Evolutionary conservation across 2,888 invertebrate genomes (phyloP), one percentile per base, ranked within the genome.

Genomic region (Abrostola triplasia): DNA sequence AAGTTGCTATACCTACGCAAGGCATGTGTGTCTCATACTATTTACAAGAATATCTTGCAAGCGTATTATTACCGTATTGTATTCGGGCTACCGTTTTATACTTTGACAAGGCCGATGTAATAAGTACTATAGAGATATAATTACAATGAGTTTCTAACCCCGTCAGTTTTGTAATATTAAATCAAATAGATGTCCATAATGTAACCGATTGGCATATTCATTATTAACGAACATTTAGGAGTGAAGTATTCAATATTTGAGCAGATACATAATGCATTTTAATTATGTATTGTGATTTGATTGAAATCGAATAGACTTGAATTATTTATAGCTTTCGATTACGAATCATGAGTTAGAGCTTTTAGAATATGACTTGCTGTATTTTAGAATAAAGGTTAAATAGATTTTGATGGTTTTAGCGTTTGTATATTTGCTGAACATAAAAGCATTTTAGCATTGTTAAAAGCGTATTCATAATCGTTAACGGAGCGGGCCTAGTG

Each of bases 41-140:
- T 85, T 83, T 83, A 83, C 79, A 81, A 81, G 76, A 76, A 78
- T 82, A 76, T 84, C 81, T 84, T 82, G 88, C 86, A 83, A 82
- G 82, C 88, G 82, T 84, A 84, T 93, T 92, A 93, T 94, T 92
- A 91, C 89, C 87, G 85, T 84, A 92, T 94, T 93, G 93, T 93
- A 75, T 71, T 68, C 62, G 57, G 73, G 92, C 94, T 93, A 93
- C 94, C 90, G 93, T 93, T 92, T 88, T 73, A 67, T 86, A 84
- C 82, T 78, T 84, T 88, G 89, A 90, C 91, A 91, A 91, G 92
- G 91, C 85, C 86, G 80, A 77, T 78, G 84, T 87, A 88, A 88
- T 89, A 87, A 88, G 83, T 82, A 79, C 85, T 78, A 88, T 88
- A 84, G 82, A 85, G 76, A 83, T 82, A 85, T 90, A 90, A 90